Evolutionary conservation across 2,113 vertebrate genomes (phyloP).

Genomic region (Dipodomys stephensi): DNA sequence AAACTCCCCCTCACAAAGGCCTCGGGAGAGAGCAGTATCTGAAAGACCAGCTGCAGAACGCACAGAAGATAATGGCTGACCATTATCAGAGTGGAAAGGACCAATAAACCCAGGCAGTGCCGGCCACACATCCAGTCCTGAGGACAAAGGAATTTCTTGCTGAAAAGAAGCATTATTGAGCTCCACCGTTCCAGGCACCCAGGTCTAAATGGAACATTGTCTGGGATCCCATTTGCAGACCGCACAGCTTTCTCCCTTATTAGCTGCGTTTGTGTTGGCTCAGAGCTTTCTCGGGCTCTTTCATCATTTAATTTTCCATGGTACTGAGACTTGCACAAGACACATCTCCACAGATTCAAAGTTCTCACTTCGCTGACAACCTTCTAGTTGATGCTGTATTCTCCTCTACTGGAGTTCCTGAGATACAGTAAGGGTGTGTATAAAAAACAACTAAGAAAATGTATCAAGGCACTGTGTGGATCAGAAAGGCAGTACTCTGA

Average conservation of each 20-base stretch:
- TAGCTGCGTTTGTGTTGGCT: neutral
- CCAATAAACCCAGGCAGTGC: slow-evolving; percentile 30
- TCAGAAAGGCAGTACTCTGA: too few species aligned
- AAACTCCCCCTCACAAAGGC: too few species aligned
- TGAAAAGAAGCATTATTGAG: slow-evolving; percentile 2
- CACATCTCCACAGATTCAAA: neutral
- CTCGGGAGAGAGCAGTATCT: too few species aligned
- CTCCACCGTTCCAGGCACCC: neutral
- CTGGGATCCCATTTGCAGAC: neutral
- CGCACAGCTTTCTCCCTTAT: neutral
- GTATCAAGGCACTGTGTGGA: rapidly evolving
- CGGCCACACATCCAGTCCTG: neutral
- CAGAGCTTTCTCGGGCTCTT: neutral
- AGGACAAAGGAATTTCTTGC: slow-evolving; percentile 12
- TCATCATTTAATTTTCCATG: slow-evolving; percentile 24
- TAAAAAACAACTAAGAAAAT: neutral
- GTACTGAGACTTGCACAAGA: neutral
- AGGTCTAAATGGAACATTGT: slow-evolving; percentile 27
- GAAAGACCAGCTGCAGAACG: too few species aligned
- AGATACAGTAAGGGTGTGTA: neutral
- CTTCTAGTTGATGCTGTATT: neutral
- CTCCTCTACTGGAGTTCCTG: neutral
- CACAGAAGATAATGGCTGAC: neutral
- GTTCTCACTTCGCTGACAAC: neutral
- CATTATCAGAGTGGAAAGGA: neutral